phyloP scores from a whole-genome alignment of 2,797 vertebrate genomes.

The Xenops minutus region DNA sequence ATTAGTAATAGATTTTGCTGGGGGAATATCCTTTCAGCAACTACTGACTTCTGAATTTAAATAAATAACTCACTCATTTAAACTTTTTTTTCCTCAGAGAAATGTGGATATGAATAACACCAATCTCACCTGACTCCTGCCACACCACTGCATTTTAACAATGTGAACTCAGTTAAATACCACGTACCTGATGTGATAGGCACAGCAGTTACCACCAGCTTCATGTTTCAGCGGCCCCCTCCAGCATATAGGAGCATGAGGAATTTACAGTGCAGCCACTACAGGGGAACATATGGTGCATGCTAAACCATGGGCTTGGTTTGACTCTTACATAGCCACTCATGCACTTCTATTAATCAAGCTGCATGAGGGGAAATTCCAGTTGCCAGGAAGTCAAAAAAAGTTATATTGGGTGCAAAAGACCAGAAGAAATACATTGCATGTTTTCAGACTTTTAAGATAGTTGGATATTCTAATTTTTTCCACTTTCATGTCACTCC shows the following conservation, averaged over 20 bases:
- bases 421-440: background rate
- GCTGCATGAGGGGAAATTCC: background rate
- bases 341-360: background rate
- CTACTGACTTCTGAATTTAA: background rate
- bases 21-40: background rate
- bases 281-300: background rate
- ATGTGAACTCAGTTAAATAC: background rate
- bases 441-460: constrained; percentile 2
- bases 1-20: background rate
- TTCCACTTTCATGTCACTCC: constrained; percentile 43
- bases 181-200: background rate
- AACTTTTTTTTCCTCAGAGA: background rate
- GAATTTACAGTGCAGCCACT: background rate
- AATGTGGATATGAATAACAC: background rate
- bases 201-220: background rate
- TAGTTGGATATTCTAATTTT: constrained; percentile 33
- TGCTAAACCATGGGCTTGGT: background rate
- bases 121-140: background rate
- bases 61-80: background rate
- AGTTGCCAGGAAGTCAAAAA: background rate
- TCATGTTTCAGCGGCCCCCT: background rate
- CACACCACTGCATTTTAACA: background rate
- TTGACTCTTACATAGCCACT: background rate
- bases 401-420: background rate
- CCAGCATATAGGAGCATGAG: background rate